Conservation (phyloP, 2,888 invertebrate genomes). For the Drosophila dives region DNA sequence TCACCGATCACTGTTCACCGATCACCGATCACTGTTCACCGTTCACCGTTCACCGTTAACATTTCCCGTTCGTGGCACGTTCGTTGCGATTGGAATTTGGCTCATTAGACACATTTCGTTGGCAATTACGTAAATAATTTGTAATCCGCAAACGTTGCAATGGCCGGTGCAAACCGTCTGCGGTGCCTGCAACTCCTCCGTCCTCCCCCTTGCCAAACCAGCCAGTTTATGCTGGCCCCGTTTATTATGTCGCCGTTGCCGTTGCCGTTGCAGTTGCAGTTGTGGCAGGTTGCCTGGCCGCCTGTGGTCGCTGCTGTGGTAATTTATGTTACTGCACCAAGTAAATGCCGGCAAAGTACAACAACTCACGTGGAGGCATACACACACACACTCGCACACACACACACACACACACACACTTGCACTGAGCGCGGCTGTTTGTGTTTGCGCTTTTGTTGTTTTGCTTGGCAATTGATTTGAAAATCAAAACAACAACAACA, state of each 20-base stretch:
- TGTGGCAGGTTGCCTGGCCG: conserved; percentile 40
- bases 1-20: conserved; percentile 19
- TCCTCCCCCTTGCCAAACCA: background rate
- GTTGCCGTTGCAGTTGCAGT: conserved; percentile 29
- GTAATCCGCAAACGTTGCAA: conserved; percentile 76
- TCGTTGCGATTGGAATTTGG: conserved; percentile 74
- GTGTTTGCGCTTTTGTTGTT: conserved; percentile 76
- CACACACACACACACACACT: background rate
- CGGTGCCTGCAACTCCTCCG: conserved; percentile 28
- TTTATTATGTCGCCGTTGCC: conserved; percentile 53
- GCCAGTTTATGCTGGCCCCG: conserved; percentile 21
- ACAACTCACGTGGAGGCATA: conserved; percentile 36
- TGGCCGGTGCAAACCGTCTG: conserved; percentile 59
- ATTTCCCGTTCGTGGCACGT: conserved; percentile 39
- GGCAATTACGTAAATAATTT: conserved; percentile 83
- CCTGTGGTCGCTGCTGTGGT: conserved; percentile 71
- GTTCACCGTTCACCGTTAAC: background rate
- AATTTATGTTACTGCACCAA: conserved; percentile 79
- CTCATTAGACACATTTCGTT: conserved; percentile 81
- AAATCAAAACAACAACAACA: conserved; percentile 70
- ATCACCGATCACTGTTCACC: background rate
- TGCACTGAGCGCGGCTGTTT: conserved; percentile 32
- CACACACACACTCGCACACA: conserved; percentile 3
- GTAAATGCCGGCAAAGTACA: conserved; percentile 74
- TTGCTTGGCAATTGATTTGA: conserved; percentile 74